Evolutionary conservation across 2,888 invertebrate species (phyloP).

Genomic region (Drosophila melanosoma): DNA sequence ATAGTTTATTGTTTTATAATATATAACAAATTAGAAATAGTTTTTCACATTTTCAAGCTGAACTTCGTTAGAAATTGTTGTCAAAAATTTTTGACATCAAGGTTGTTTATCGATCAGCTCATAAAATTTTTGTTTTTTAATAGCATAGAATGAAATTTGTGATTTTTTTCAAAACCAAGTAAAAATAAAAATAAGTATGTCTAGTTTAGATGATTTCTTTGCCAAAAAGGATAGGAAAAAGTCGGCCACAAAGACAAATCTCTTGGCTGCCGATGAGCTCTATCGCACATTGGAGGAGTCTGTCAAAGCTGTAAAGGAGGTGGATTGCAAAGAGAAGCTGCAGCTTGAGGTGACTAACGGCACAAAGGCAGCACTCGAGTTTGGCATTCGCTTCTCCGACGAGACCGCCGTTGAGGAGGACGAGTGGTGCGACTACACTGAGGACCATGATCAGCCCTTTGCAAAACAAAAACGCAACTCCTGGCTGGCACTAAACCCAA

Average conservation of each 20-base stretch:
- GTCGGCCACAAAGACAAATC: conserved; percentile 55
- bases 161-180: conserved; percentile 46
- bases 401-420: conserved; percentile 44
- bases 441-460: conserved; percentile 55
- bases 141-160: conserved; percentile 56
- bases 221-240: conserved; percentile 69
- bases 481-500: conserved; percentile 19
- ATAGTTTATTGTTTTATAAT: not conserved
- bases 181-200: conserved; percentile 46
- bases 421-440: conserved; percentile 65
- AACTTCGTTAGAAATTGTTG: conserved; percentile 10
- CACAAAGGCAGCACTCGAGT: conserved; percentile 26
- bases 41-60: not conserved
- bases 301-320: conserved; percentile 30
- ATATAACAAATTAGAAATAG: not conserved
- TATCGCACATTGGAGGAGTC: conserved; percentile 66
- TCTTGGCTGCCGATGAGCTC: conserved; percentile 63
- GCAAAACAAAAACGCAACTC: conserved; percentile 23
- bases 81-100: conserved; percentile 10
- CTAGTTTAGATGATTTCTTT: conserved; percentile 69
- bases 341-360: conserved; percentile 12
- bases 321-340: conserved; percentile 21
- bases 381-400: conserved; percentile 37
- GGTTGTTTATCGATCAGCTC: conserved; percentile 8
- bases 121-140: conserved; percentile 57